Evolutionary conservation across 1,140 invertebrate species (phyloP).

Genomic region (Drosophila setifemur): DNA sequence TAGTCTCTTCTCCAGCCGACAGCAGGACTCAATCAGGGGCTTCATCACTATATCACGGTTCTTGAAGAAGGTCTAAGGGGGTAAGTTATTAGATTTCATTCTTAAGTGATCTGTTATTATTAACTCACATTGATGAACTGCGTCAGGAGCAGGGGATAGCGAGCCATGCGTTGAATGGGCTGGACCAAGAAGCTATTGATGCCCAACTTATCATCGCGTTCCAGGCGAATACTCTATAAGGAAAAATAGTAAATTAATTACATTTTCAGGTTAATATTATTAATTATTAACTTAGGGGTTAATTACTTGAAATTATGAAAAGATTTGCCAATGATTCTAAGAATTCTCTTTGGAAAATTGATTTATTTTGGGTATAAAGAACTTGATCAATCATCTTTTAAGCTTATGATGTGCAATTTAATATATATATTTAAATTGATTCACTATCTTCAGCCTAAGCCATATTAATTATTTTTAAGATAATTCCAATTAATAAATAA

Average conservation of each 20-base stretch:
- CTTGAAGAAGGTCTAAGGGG: slow-evolving; percentile 70
- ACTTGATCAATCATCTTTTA: no score
- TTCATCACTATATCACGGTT: slow-evolving; percentile 75
- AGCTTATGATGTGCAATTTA: no score
- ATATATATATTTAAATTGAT: no score
- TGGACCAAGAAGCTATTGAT: slow-evolving; percentile 82
- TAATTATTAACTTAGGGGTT: not conserved
- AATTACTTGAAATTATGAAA: no score
- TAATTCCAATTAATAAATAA: no score
- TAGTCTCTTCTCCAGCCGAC: slow-evolving; percentile 73
- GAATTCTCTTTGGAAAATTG: no score
- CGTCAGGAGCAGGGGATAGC: slow-evolving; percentile 74
- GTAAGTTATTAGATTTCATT: not conserved
- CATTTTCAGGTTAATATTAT: not conserved
- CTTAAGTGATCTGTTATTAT: no score
- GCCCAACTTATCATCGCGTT: slow-evolving; percentile 78
- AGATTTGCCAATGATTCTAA: no score
- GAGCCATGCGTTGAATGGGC: slow-evolving; percentile 78
- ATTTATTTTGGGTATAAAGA: no score
- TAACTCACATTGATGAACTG: slow-evolving; percentile 73
- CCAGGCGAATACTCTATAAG: slow-evolving; percentile 68
- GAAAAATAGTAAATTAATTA: not conserved
- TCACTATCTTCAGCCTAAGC: no score
- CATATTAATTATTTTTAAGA: no score
- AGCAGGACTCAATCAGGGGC: slow-evolving; percentile 75